Evolutionary conservation across 1,140 invertebrate genomes (phyloP), one percentile per base, ranked within the genome.

Genomic region (Centruroides sculpturatus): DNA sequence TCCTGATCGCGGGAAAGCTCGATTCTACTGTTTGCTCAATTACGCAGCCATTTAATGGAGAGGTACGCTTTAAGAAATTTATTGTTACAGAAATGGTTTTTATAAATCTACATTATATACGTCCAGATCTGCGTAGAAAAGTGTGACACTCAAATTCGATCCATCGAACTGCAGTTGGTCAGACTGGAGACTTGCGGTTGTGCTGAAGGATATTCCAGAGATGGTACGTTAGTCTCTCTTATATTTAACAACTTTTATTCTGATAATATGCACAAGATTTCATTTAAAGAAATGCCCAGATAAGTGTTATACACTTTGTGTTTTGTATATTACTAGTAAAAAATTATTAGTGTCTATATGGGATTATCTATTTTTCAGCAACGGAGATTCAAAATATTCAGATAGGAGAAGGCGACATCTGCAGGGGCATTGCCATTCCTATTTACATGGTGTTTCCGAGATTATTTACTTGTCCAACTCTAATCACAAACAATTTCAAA

Each of bases 381-480:
- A 97, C 93, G 4, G 94, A 98, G 80, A 92, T 98, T 67, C 93
- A 96, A 78, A 97, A 94, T 72, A 94, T 97, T 73, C 93, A 98
- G 80, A 87, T 98, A 64, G 91, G 89, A 3, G 91, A 93, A 72
- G 93, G 93, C 35, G 89, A 96, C 76, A 82, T 94, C 53, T 79
- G 81, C 55, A 81, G 85, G 60, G 85, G 84, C 59, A 75, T 94
- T 10, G 76, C 83, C 53, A 85, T 98, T 69, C 92, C 93, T 34
- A 89, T 98, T 72, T 85, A 91, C 74, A 95, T 97, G 92, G 82
- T 97, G 66, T 89, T 98, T 74, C 94, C 94, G 57, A 76, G 93
- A 55, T 76, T 97, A 13, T 98, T 98, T 75, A 94, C 92, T 3
- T 97, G 93, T 74, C 91, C 92, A 11, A 92, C 92, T 50, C 78